Percentiles rank a stretch among this genome's conserved stretches.
Evolutionary conservation across 2,797 vertebrate species (phyloP).

Genomic region (Falco peregrinus): DNA sequence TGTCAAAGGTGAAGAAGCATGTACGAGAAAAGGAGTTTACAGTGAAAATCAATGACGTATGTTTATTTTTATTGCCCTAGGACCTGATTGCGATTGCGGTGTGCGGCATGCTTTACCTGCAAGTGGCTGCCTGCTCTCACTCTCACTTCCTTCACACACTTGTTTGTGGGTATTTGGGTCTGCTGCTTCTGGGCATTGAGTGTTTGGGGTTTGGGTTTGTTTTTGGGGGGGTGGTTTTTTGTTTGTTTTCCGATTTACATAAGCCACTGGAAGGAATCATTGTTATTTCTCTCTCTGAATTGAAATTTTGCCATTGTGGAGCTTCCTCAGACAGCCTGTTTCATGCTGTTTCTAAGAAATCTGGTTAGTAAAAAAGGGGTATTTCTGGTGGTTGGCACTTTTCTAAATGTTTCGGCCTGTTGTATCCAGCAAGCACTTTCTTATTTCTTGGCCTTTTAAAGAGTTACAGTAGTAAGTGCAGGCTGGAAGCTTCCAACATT

Average conservation of each 20-base stretch:
- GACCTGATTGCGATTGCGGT: slow-evolving; percentile 85
- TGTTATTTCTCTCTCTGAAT: slow-evolving; percentile 54
- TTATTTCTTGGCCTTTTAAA: slow-evolving; percentile 34
- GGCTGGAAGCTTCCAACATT: neutral
- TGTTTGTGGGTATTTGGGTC: slow-evolving; percentile 74
- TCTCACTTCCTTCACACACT: slow-evolving; percentile 78
- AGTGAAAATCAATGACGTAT: slow-evolving; percentile 99
- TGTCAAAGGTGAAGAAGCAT: slow-evolving; percentile 99
- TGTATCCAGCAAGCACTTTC: neutral
- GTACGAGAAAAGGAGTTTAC: slow-evolving; percentile 99
- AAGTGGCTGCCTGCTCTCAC: slow-evolving; percentile 84
- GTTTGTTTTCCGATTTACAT: slow-evolving; percentile 34
- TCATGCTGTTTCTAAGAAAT: slow-evolving; percentile 49
- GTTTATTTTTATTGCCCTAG: slow-evolving; percentile 94
- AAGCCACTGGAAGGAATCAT: slow-evolving; percentile 46
- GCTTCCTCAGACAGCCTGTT: slow-evolving; percentile 59
- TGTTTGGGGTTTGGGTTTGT: slow-evolving; percentile 19
- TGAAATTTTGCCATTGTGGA: slow-evolving; percentile 45
- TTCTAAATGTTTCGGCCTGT: slow-evolving; percentile 39
- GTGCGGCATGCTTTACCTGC: slow-evolving; percentile 85
- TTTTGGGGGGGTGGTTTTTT: neutral
- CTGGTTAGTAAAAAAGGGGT: neutral
- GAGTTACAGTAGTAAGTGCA: neutral
- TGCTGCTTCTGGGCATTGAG: slow-evolving; percentile 71
- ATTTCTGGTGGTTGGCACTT: slow-evolving; percentile 33